Base-by-base conservation (phyloP, 2,888 invertebrate species). In the Tanypteryx hageni region DNA sequence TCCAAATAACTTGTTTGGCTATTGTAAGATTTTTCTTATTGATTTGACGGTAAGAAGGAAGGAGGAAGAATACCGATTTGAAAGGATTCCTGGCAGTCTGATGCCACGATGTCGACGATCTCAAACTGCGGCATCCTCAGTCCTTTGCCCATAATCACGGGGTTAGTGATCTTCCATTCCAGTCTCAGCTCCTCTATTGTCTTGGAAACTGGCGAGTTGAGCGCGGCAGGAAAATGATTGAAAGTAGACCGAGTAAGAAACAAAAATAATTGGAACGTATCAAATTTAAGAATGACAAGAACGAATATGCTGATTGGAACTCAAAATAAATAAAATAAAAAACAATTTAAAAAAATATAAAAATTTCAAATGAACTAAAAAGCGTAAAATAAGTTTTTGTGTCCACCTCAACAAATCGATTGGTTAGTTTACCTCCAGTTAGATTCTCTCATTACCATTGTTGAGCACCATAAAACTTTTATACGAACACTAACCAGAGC, bases 111-210 rank as follows among this genome's bases (percentile, higher is more conserved):
- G 92, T 94, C 94, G 81, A 94, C 95, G 92, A 95, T 95, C 93
- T 95, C 95, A 93, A 95, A 95, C 93, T 95, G 95, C 4, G 95
- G 95, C 95, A 95, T 95, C 93, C 95, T 94, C 86, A 95, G 93
- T 56, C 95, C 94, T 93, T 95, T 94, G 59, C 95, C 95, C 94
- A 95, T 95, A 85, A 95, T 95, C 18, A 95, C 94, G 1, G 95
- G 95, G 92, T 95, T 94, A 64, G 94, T 94, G 0, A 94, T 94
- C 92, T 95, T 95, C 95, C 95, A 95, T 85, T 94, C 94, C 92
- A 95, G 93, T 44, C 94, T 94, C 44, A 95, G 94, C 93, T 95
- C 95, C 93, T 95, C 95, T 58, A 95, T 95, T 5, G 95, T 95
- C 93, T 95, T 95, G 5, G 95, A 95, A 94, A 95, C 95, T 95